Base-by-base conservation (phyloP, 1,140 invertebrate species). In the Macrosteles quadrilineatus region DNA sequence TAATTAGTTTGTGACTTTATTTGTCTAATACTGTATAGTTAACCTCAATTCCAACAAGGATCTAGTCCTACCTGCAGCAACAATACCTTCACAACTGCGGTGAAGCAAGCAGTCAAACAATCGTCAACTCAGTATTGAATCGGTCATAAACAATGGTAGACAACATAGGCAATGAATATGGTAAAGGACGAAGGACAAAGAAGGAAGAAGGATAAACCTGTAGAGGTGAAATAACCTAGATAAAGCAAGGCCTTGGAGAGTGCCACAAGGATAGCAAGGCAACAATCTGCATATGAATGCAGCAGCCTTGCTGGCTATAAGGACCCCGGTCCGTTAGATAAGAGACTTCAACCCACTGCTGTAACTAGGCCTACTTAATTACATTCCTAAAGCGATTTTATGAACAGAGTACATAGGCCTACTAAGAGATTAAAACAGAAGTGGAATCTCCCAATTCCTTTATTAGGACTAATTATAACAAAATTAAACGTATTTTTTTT, bases 271-370 rank as follows among this genome's bases (percentile, higher is more conserved):
- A 6, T 17, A 9, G 6, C 47, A 21, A 21, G 47, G 47, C n/a
- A 9, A 17, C 14, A 21, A 50, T 50, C 47, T 50, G 47, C 47
- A 50, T 50, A 50, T 50, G 47, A 50, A 50, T 50, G 47, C 47
- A 3, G 47, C 6, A 19, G n/a, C 47, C 47, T 50, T 50, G 47
- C 47, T n/a, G 4, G 47, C 14, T 17, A 21, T n/a, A n/a, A 50
- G 47, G 3, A 50, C 47, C 47, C 47, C 14, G 14, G 4, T 50
- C 47, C n/a, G 47, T 6, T 40, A 40, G 36, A 9, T 17, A 40
- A n/a, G 36, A 17, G 6, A 40, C 17, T 6, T 6, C 36, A 6
- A 40, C 6, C 17, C 6, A 40, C 36, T 40, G 36, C 17, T 40
- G 36, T 9, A 9, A 40, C 36, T n/a, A n/a, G n/a, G n/a, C n/a